Evolutionary conservation across 2,113 vertebrate genomes (phyloP), one percentile per base, ranked within the genome.

Genomic region (Conger conger): DNA sequence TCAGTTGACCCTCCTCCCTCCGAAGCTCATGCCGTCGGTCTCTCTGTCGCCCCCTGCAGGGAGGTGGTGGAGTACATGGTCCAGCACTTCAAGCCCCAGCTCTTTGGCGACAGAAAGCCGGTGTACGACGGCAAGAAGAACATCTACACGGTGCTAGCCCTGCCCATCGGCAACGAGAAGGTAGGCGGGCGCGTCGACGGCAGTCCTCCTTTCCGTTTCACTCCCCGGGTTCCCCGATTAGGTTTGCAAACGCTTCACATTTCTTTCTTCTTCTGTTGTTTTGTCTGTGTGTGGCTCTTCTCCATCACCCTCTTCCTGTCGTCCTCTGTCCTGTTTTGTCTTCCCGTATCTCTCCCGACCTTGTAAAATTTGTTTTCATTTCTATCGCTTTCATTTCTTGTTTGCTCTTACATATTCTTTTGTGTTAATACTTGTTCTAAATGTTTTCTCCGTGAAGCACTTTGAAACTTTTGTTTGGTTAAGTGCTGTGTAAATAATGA

Each of bases 51-150:
- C 84, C 85, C 76, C 78, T 1, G 0, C 93, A 99, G 98, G 95
- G 98, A 99, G 91, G 99, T 99, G 0, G 99, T 99, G 94, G 99
- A 99, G 88, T 99, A 99, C 93, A 99, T 99, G 99, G 99, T 99
- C 78, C 99, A 99, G 89, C 99, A 99, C 94, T 99, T 99, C 94
- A 99, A 99, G 92, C 99, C 98, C 0, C 98, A 99, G 95, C 99
- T 99, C 89, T 99, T 99, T 53, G 99, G 99, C 0, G 98, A 99
- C 91, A 94, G 99, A 88, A 99, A 99, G 88, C 98, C 99, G 0
- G 99, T 99, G 50, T 99, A 99, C 0, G 99, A 99, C 86, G 99
- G 99, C 87, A 99, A 99, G 94, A 99, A 99, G 96, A 99, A 99
- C 91, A 99, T 99, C 93, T 99, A 99, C 93, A 99, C 99, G 0